Evolutionary conservation across 53 echinoderm and acorn worm species (phyloP), one percentile per base, ranked within the genome.

Genomic region (Holothuria scabra): DNA sequence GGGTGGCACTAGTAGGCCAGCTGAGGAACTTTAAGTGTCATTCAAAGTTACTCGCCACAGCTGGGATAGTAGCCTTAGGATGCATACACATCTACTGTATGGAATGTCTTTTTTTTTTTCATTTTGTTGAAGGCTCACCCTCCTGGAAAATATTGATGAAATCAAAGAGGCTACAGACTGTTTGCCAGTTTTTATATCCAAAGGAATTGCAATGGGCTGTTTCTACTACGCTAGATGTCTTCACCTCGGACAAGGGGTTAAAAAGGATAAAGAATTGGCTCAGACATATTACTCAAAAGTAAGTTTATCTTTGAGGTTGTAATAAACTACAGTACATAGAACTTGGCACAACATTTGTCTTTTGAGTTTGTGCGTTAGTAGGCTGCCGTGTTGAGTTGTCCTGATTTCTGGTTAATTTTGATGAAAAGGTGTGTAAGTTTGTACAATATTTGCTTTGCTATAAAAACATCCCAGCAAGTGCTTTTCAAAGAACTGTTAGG

Each of bases 141-240:
- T 88, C 32, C 35, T 99, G 37, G 91, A 95, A 18, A 64, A 91
- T 37, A 63, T 97, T 66, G 89, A 75, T 28, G 94, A 93, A 37
- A 80, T 99, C 52, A 70, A 81, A 49, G 70, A 85, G 38, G 89
- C 90, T 5, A 95, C 94, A 0, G 94, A 99, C 84, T 99, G 99
- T 58, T 84, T 99, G 13, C 94, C 99, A 46, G 85, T 60, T 0
- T 99, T 99, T 68, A 79, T 99, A 3, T 84, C 90, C 38, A 99
- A 94, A 83, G 99, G 99, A 2, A 93, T 99, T 8, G 94, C 99
- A 48, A 80, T 99, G 85, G 99, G 94, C 8, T 85, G 90, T 60
- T 99, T 99, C 86, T 99, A 95, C 86, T 99, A 99, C 74, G 99
- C 94, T 4, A 75, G 99, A 1, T 92, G 99, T 48, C 91, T 99